A percentile compares a stretch with the other conserved stretches of the same genome.
Conservation (phyloP, 2,113 vertebrate genomes). For the Psilopogon haemacephalus region DNA sequence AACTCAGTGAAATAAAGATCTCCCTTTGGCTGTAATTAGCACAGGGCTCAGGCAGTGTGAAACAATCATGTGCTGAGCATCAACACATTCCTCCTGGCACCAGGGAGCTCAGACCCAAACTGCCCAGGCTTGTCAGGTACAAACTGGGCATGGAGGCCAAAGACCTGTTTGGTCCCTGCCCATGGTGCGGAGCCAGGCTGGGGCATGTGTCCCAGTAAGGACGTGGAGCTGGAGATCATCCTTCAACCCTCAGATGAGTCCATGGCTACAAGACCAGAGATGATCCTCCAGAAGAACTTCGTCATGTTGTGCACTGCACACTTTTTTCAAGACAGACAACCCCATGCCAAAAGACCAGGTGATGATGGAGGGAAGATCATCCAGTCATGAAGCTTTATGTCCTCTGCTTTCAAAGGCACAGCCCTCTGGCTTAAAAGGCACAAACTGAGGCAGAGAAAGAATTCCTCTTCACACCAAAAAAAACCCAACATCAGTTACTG, state of each 20-base stretch:
- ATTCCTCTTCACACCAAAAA: not conserved
- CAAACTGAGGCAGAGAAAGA: not conserved
- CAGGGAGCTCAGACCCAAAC: not conserved
- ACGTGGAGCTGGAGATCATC: not conserved
- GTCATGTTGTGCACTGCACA: not conserved
- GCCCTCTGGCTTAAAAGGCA: too few relatives aligned
- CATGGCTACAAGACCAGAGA: accelerated
- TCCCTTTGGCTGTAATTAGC: conserved; percentile 55
- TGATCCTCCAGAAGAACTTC: not conserved
- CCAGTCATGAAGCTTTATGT: not conserved
- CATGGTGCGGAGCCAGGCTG: not conserved
- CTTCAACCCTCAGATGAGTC: not conserved
- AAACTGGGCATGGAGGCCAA: not conserved
- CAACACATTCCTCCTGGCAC: not conserved
- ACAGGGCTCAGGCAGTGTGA: not conserved
- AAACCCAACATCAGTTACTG: not conserved
- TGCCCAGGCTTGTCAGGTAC: accelerated
- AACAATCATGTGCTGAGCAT: not conserved
- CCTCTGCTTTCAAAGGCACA: not conserved
- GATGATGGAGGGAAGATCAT: not conserved
- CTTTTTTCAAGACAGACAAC: not conserved
- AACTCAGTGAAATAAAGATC: conserved; percentile 61
- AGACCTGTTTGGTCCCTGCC: not conserved
- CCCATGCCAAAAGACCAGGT: not conserved
- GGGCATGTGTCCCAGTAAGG: accelerated